phyloP scores from a whole-genome alignment of 2,797 vertebrate genomes.

The Podarcis lilfordi region DNA sequence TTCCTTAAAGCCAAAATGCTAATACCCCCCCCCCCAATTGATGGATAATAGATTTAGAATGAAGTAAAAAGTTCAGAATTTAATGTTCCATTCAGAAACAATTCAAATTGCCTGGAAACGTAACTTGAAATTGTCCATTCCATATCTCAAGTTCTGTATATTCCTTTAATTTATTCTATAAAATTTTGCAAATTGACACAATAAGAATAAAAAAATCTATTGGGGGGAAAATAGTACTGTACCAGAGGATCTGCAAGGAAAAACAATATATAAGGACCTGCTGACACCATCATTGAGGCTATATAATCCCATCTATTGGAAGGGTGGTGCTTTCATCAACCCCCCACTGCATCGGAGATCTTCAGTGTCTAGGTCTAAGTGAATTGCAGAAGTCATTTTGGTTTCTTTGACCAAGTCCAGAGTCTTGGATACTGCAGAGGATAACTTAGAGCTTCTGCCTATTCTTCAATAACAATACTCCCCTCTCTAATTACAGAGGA shows the following conservation, averaged over 20 bases:
- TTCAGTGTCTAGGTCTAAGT: neutral
- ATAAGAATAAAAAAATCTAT: neutral
- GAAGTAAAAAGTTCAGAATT: neutral
- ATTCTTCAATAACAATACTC: neutral
- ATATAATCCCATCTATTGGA: neutral
- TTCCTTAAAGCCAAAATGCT: neutral
- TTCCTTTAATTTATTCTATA: neutral
- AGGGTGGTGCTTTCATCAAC: neutral
- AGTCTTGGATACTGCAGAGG: neutral
- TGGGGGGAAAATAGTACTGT: fast-evolving
- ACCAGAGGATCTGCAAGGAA: constrained; percentile 7
- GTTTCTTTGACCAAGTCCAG: neutral
- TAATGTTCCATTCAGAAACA: neutral
- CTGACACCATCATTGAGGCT: neutral
- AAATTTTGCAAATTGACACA: neutral
- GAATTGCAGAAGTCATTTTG: neutral
- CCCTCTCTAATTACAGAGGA: constrained; percentile 52
- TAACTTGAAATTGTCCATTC: neutral
- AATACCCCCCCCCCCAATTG: neutral
- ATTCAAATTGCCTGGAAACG: neutral
- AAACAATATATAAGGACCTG: neutral
- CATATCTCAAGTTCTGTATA: neutral
- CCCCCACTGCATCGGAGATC: neutral
- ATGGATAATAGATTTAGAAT: neutral
- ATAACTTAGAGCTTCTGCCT: neutral